Evolutionary conservation across 2,797 vertebrate species (phyloP), one percentile per base, ranked within the genome.

Genomic region (Myotis planiceps): DNA sequence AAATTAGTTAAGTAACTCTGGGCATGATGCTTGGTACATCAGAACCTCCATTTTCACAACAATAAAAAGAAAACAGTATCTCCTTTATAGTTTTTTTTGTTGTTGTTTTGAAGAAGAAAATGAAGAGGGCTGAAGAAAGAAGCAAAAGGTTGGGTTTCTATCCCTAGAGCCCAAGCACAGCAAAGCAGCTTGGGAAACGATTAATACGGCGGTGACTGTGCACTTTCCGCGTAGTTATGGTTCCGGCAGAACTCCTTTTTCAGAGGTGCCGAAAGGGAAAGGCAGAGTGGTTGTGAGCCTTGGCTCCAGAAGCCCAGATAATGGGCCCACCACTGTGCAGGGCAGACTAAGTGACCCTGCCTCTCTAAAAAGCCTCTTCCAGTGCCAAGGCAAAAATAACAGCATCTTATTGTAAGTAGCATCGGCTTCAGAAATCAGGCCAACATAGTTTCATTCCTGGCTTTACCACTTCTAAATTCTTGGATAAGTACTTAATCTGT

Each of bases 311-410:
- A 23, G 49, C 75, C 63, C 25, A 10, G 63, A 74, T 91, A 81
- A 74, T 78, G 82, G 69, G 2, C 21, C 80, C 65, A 32, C 29
- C 29, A 7, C 34, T 65, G 55, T 29, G 12, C 25, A 79, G 91
- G 65, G 75, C 49, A 45, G 68, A 27, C 18, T 14, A 1, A 3
- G 53, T 85, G 87, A 88, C 53, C 58, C 45, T 91, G 25, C 29
- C 53, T 86, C 55, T 96, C 42, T 79, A 21, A 87, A 85, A 92
- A 86, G 79, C 65, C 86, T 76, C 39, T 86, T 84, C 63, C 37
- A 39, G 60, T 81, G 55, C 19, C 51, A 86, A 58, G 49, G 27
- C 72, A 76, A 81, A 96, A 86, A 92, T 76, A 74, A 89, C 63
- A 81, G 42, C 53, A 23, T 76, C 84, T 65, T 89, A 63, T 55